Evolutionary conservation across 2,797 vertebrate genomes (phyloP), one percentile per base, ranked within the genome.

Genomic region (Poecilia velifera): DNA sequence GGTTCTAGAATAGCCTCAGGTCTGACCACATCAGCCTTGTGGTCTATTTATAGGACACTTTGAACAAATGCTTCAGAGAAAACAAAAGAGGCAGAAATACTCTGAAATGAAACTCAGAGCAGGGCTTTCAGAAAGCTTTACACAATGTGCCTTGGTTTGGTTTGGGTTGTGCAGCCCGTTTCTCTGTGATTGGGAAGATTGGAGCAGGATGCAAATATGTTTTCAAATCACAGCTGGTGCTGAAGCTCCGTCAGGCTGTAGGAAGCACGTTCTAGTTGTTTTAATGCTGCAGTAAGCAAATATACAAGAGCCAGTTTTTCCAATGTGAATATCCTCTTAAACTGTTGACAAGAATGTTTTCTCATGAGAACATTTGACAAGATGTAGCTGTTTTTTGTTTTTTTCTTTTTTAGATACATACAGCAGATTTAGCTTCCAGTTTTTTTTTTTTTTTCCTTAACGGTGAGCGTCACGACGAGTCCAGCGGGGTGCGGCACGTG

Each of bases 401-500:
- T n/a, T n/a, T n/a, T n/a, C n/a, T n/a, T 57, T 13, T 28, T 5
- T 55, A 2, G 31, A 28, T 10, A 13, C n/a, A 14, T 57, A 57
- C 9, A 22, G 0, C 3, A 57, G 55, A 57, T 57, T 57, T 57
- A 22, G 49, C 20, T 3, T 51, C 20, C 20, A 51, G 53, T n/a
- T n/a, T 53, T 53, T 64, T 81, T n/a, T n/a, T 53, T 53, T 64
- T 81, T 78, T 93, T 96, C 89, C 96, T 98, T 98, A 96, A 98
- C 90, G 31, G 6, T 1, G 1, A 80, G 59, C 62, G 88, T 51
- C 91, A 99, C 85, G 98, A 99, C 90, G 98, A 99, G 96, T 99
- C 97, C 92, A 99, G 98, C 80, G 98, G 98, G 43, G 98, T 99
- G 93, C 97, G 98, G 90, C 98, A 99, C 28, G 98, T 99, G 93